These are phyloP conservation scores for Trichechus manatus DNA, from an alignment of 2,113 vertebrate species.

Conservation along the genomic window DNA sequence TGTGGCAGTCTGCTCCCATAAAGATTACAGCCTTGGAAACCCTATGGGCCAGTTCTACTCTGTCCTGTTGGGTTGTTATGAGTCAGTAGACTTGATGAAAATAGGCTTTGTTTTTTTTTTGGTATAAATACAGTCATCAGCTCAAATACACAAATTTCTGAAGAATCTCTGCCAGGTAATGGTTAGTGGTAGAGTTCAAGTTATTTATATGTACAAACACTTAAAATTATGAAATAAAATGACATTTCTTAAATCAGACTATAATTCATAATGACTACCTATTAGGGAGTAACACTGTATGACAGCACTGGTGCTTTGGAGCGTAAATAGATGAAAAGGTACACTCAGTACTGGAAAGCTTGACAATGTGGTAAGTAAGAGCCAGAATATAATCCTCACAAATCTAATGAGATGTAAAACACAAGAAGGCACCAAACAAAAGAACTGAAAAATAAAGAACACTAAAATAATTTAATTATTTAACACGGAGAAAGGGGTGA, in stretches of 20 bases:
- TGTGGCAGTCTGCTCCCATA: no score
- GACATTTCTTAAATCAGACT: conserved; percentile 17
- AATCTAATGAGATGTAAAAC: neutral
- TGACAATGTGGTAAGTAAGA: neutral
- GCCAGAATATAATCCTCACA: neutral
- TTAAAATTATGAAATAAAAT: conserved; percentile 46
- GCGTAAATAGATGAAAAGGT: conserved; percentile 7
- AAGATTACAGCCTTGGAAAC: no score
- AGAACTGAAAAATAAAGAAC: neutral
- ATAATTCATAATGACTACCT: neutral
- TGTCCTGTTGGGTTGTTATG: no score
- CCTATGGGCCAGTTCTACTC: no score
- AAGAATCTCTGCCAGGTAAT: conserved; percentile 22
- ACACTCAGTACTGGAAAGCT: neutral
- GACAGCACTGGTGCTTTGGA: neutral
- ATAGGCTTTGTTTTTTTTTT: no score
- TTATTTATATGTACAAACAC: neutral
- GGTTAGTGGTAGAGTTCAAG: neutral
- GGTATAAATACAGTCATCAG: neutral
- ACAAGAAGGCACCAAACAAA: neutral
- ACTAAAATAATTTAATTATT: conserved; percentile 33
- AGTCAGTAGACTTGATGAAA: no score
- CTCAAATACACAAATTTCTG: conserved; percentile 40
- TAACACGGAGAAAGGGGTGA: neutral
- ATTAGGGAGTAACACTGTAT: neutral